These are phyloP conservation scores for Turritopsis dohrnii DNA, from an alignment of 30 jellyfish, hydroid and myxozoan species.

Conservation along the genomic window DNA sequence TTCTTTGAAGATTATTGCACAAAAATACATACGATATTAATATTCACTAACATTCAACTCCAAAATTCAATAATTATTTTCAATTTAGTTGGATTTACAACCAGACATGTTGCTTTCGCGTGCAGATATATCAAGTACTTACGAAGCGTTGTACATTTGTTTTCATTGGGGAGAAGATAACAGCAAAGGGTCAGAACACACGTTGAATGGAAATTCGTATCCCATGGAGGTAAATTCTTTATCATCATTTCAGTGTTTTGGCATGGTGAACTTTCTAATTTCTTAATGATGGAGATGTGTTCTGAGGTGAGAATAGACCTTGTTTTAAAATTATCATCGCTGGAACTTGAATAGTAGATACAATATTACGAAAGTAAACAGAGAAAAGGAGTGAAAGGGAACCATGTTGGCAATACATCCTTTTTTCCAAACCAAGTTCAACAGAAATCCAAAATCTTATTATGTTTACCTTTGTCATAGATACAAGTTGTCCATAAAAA, in stretches of 20 bases:
- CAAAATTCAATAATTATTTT: background rate
- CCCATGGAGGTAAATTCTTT: slow-evolving; percentile 81
- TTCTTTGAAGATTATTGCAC: no score
- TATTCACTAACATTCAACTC: background rate
- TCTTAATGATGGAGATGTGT: no score
- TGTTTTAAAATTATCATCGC: no score
- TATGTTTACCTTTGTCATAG: slow-evolving; percentile 11
- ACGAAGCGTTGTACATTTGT: slow-evolving; percentile 46
- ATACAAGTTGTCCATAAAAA: slow-evolving; percentile 61
- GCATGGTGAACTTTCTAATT: background rate
- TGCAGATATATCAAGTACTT: slow-evolving; percentile 3
- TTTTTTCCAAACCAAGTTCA: no score
- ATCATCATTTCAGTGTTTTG: background rate
- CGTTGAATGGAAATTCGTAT: slow-evolving; percentile 30
- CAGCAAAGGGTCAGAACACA: slow-evolving; percentile 71
- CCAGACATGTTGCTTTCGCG: slow-evolving; percentile 1
- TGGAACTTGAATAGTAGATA: no score
- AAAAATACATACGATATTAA: no score
- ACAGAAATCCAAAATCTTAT: background rate
- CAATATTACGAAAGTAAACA: no score
- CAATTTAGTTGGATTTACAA: background rate
- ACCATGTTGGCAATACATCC: no score
- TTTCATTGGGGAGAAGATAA: slow-evolving; percentile 80
- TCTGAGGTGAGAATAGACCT: no score
- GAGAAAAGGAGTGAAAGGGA: no score